phyloP scores from a whole-genome alignment of 2,888 invertebrate species.

The Dynastes hyllus region DNA sequence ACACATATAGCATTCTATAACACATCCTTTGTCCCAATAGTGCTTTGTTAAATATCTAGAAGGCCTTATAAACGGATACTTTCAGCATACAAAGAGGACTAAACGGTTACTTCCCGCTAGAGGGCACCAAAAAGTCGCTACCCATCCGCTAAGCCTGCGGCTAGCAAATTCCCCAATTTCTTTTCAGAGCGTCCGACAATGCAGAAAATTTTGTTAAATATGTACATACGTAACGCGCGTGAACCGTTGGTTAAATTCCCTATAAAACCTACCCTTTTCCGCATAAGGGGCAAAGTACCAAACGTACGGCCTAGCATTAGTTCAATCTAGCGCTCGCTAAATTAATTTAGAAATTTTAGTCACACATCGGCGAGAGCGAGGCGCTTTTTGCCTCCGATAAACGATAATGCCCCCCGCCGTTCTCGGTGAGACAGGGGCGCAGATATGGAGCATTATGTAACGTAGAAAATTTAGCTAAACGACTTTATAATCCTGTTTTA shows the following conservation, averaged over 20 bases:
- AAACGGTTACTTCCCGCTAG: not conserved
- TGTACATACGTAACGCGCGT: not conserved
- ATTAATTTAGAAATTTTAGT: slow-evolving; percentile 31
- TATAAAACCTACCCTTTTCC: not conserved
- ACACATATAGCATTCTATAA: too few species aligned
- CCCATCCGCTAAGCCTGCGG: not conserved
- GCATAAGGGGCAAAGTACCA: not conserved
- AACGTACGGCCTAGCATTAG: slow-evolving; percentile 22
- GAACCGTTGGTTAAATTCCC: not conserved
- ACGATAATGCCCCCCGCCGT: not conserved
- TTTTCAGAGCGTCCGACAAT: not conserved
- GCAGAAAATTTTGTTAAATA: not conserved
- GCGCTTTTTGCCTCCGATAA: not conserved
- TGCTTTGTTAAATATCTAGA: too few species aligned
- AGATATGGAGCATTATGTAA: not conserved
- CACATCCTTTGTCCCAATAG: too few species aligned
- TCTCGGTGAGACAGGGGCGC: not conserved
- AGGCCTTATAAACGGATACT: too few species aligned
- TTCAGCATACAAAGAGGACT: not conserved
- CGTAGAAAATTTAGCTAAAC: slow-evolving; percentile 25
- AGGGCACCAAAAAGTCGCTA: not conserved
- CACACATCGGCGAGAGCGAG: not conserved
- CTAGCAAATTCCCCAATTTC: not conserved
- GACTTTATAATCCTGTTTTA: slow-evolving; percentile 25
- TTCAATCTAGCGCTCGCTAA: slow-evolving; percentile 13